phyloP scores from a whole-genome alignment of 2,113 vertebrate species.

The Struthio camelus region DNA sequence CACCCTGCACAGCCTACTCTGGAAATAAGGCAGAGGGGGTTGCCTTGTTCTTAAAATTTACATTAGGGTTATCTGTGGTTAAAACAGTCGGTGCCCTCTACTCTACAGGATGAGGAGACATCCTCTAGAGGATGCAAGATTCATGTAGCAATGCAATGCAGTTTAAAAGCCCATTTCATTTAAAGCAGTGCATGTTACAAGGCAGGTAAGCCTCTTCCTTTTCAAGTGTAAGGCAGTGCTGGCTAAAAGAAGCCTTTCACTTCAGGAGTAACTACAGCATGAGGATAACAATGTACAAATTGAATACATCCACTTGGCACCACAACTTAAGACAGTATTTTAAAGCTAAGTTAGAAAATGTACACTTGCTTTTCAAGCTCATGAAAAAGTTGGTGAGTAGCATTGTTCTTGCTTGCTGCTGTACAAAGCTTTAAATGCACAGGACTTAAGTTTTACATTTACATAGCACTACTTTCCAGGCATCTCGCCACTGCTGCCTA shows the following conservation, averaged over 20 bases:
- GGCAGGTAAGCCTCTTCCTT: neutral
- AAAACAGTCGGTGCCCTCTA: neutral
- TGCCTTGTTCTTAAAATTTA: neutral
- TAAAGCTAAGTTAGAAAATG: accelerated
- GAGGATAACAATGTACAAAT: neutral
- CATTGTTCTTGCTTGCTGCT: neutral
- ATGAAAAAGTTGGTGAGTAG: neutral
- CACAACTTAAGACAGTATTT: accelerated
- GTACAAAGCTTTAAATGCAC: neutral
- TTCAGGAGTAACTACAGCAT: too few relatives aligned
- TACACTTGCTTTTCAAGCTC: neutral
- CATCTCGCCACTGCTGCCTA: accelerated
- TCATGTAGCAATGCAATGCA: neutral
- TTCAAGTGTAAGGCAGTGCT: neutral
- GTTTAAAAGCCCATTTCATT: neutral
- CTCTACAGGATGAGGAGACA: neutral
- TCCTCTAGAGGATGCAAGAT: accelerated
- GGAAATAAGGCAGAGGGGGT: neutral
- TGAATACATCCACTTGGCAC: accelerated
- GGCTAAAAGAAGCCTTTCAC: neutral
- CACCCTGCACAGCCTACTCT: neutral
- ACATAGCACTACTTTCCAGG: neutral
- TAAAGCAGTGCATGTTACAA: neutral
- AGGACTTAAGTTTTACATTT: accelerated
- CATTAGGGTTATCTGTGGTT: neutral